Conservation (phyloP, 2,888 invertebrate genomes). For the Sinelater perroti region DNA sequence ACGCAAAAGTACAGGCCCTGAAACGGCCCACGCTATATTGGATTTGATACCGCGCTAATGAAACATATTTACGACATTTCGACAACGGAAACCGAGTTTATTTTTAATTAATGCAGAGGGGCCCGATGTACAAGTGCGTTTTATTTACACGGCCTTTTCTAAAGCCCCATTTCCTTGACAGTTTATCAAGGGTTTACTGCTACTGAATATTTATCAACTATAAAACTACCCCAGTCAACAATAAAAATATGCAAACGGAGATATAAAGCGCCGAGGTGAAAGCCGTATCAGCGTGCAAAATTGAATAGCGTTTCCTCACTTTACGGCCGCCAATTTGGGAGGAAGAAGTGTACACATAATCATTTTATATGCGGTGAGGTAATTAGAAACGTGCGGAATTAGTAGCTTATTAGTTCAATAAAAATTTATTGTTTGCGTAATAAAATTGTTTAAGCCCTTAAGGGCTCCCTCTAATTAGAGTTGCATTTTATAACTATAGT, state of each 20-base stretch:
- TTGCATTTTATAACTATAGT: no score
- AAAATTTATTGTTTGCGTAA: no score
- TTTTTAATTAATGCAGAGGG: conserved; percentile 33
- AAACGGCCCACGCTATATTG: conserved; percentile 23
- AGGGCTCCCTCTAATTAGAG: no score
- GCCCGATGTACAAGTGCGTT: conserved; percentile 25
- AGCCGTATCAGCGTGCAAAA: conserved; percentile 30
- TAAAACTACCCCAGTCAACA: conserved; percentile 38
- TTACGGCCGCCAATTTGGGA: conserved; percentile 37
- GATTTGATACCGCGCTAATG: conserved; percentile 25
- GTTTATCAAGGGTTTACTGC: conserved; percentile 37
- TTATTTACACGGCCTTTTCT: conserved; percentile 31
- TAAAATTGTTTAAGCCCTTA: no score
- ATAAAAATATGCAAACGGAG: conserved; percentile 42
- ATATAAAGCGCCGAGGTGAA: conserved; percentile 36
- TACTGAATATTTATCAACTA: conserved; percentile 42
- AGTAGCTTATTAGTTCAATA: no score
- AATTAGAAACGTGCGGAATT: no score
- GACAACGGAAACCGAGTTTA: conserved; percentile 27
- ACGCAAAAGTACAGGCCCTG: conserved; percentile 17
- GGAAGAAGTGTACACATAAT: conserved; percentile 9
- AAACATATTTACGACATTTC: conserved; percentile 29
- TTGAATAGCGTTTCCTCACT: conserved; percentile 32
- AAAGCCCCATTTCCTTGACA: conserved; percentile 32
- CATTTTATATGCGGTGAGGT: no score